phyloP scores from a whole-genome alignment of 1,140 invertebrate genomes.

The Rhysida immarginata region DNA sequence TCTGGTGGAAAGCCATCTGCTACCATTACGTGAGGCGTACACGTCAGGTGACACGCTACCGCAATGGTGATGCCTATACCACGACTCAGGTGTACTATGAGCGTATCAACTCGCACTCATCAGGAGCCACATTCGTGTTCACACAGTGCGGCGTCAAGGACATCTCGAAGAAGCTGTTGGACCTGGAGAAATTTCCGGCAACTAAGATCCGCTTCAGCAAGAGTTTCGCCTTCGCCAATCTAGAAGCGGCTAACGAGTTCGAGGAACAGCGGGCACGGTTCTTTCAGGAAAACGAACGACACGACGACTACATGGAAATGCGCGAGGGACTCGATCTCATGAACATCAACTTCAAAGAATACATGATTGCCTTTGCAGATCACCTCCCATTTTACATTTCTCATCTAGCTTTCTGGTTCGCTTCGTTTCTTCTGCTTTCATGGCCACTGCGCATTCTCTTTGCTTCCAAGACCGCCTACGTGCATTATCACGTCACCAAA shows the following conservation, averaged over 20 bases:
- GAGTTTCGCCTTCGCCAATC: constrained; percentile 64
- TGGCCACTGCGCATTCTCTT: constrained; percentile 70
- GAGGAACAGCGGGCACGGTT: constrained; percentile 68
- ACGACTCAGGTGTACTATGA: constrained; percentile 73
- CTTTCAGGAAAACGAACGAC: constrained; percentile 58
- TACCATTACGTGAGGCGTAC: constrained; percentile 71
- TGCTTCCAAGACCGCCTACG: constrained; percentile 69
- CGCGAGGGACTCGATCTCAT: constrained; percentile 64
- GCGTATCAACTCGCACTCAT: constrained; percentile 61
- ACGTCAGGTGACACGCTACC: constrained; percentile 49
- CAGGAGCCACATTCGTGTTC: constrained; percentile 59
- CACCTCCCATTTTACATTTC: constrained; percentile 47
- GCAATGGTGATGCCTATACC: constrained; percentile 66
- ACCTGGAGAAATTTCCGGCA: constrained; percentile 49
- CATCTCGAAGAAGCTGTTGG: constrained; percentile 53
- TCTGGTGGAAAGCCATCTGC: constrained; percentile 80
- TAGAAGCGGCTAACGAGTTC: constrained; percentile 62
- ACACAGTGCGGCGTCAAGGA: constrained; percentile 62
- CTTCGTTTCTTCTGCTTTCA: constrained; percentile 56
- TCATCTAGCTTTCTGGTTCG: constrained; percentile 53
- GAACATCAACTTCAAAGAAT: constrained; percentile 46
- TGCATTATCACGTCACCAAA: constrained; percentile 50
- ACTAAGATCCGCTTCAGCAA: constrained; percentile 57
- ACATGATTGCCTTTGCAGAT: constrained; percentile 47
- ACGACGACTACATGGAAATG: constrained; percentile 81